Base-by-base conservation (phyloP, 2,113 vertebrate genomes). In the Limanda limanda region DNA sequence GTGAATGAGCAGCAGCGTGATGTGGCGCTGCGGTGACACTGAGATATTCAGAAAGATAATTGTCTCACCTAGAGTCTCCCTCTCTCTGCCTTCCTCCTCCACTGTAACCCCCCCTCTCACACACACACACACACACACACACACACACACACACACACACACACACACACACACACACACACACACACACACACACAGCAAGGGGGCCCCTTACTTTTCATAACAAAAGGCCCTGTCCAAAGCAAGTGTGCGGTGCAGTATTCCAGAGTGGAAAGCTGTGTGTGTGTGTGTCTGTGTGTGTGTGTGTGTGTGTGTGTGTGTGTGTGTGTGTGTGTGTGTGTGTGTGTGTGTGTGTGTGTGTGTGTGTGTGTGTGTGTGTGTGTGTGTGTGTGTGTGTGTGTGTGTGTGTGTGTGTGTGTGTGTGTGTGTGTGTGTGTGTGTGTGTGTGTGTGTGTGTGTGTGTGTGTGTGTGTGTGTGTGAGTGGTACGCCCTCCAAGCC, bases 161-260 rank as follows among this genome's bases (percentile, higher is more conserved):
- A n/a, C 58, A 1, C 5, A 1, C 31, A 1, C 31, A 6, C 31
- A 31, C 31, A 31, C 31, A 1, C 31, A 6, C 6, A 31, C 31
- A 31, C 47, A 55, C 68, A 31, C 61, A 15, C 71, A 68, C 74
- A 48, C 72, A 40, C 70, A 58, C 74, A 67, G 54, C 0, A 0
- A 80, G 85, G 84, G 88, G 90, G 79, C 78, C 88, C 72, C 72
- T 86, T 84, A 80, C 90, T 93, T 93, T 92, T 92, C 91, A 92
- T 93, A 92, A 94, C 93, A 95, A 94, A 93, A 94, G 78, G 70
- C 66, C 78, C 57, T 4, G 78, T 92, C 90, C 79, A 88, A 81
- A 72, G 82, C 45, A 24, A 89, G 84, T 56, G 81, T 94, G 93
- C 42, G 48, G 83, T 76, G 61, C 51, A 71, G 73, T 58, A 82